A percentile compares a stretch with the other conserved stretches of the same genome.
phyloP scores from a whole-genome alignment of 1,140 invertebrate genomes.

The Lutraria rhynchaena region DNA sequence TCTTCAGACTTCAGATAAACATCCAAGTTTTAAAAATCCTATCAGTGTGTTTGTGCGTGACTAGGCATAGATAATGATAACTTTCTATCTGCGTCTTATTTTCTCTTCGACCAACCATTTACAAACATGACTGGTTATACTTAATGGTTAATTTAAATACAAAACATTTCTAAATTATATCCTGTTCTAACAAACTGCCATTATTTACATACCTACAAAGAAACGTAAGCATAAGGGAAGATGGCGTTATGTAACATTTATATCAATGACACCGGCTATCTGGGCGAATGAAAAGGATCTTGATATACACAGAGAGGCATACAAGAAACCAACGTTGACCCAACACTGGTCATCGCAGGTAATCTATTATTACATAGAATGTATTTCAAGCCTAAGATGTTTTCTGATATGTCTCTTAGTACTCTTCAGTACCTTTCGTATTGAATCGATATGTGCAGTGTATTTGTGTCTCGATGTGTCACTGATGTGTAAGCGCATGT shows the following conservation, averaged over 20 bases:
- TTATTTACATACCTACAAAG: not conserved
- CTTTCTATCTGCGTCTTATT: not conserved
- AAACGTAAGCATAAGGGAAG: conserved; percentile 30
- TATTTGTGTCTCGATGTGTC: too few species aligned
- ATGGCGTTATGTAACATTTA: conserved; percentile 60
- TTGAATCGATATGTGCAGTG: too few species aligned
- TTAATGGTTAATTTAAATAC: not conserved
- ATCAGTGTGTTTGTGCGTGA: too few species aligned
- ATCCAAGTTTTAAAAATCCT: too few species aligned
- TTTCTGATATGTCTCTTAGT: too few species aligned
- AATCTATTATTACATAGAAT: conserved; percentile 13
- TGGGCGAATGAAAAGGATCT: conserved; percentile 58
- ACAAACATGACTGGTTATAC: not conserved
- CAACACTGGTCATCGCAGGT: conserved; percentile 61
- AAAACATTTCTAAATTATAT: not conserved
- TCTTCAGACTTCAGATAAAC: too few species aligned
- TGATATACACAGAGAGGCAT: conserved; percentile 29
- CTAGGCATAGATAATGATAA: too few species aligned
- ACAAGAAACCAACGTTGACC: conserved; percentile 36
- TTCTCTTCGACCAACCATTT: not conserved
- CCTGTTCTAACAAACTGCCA: not conserved
- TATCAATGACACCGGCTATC: conserved; percentile 59
- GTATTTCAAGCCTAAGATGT: too few species aligned
- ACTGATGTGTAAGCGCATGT: too few species aligned
- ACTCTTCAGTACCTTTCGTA: too few species aligned